These are phyloP conservation scores for Acrocephalus kingi DNA, from an alignment of 2,113 vertebrate species.

Conservation along the genomic window DNA sequence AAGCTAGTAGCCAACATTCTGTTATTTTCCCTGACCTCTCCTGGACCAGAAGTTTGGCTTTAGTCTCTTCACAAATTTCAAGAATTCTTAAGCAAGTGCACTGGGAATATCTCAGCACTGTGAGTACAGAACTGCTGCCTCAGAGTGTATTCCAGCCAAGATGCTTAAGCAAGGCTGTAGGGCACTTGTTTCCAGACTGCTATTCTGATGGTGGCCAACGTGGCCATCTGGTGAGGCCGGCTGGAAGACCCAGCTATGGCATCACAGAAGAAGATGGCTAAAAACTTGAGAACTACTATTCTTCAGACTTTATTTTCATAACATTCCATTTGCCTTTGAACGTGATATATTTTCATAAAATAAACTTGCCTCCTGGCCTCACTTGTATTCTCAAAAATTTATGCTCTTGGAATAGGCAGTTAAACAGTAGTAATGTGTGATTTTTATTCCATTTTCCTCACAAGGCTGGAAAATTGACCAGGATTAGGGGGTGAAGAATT, in stretches of 20 bases:
- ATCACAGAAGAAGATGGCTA: neutral
- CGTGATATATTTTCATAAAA: constrained; percentile 1
- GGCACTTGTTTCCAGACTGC: neutral
- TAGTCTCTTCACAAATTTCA: constrained; percentile 20
- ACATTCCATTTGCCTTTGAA: neutral
- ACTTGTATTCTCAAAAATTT: neutral
- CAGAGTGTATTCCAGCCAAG: neutral
- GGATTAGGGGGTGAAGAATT: neutral
- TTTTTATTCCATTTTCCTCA: neutral
- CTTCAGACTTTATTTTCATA: neutral
- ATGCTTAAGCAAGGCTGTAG: neutral
- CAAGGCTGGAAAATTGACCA: neutral
- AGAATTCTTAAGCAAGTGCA: neutral
- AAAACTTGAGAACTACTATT: neutral
- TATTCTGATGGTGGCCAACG: neutral
- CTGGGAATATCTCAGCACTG: neutral
- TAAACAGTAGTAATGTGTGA: neutral
- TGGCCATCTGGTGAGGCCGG: neutral
- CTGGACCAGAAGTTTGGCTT: constrained; percentile 10
- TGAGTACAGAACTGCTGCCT: neutral
- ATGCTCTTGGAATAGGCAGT: neutral
- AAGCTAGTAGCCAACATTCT: neutral
- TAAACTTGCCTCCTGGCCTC: neutral
- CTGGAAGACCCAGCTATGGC: constrained; percentile 1
- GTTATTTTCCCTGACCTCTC: constrained; percentile 16